Conservation (phyloP, 2,888 invertebrate genomes). For the Xanthia togata region DNA sequence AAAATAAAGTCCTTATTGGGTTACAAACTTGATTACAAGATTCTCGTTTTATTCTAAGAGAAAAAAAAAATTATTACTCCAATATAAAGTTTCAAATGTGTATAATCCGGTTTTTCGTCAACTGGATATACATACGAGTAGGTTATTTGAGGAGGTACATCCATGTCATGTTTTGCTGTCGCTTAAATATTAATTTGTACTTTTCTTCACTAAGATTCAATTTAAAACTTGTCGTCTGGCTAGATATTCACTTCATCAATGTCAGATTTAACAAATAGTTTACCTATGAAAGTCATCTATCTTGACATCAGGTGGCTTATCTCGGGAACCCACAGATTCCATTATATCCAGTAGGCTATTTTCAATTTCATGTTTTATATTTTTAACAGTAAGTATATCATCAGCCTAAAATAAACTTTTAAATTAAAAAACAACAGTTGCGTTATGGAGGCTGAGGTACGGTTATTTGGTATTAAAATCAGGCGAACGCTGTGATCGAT, state of each 20-base stretch:
- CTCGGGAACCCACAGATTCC: slow-evolving; percentile 2
- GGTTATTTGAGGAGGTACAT: slow-evolving; percentile 14
- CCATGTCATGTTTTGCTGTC: slow-evolving; percentile 9
- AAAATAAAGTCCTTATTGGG: slow-evolving; percentile 47
- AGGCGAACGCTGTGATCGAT: slow-evolving; percentile 58
- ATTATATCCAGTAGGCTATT: slow-evolving; percentile 3
- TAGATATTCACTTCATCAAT: slow-evolving; percentile 51
- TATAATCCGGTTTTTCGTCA: slow-evolving; percentile 21
- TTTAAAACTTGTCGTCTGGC: slow-evolving; percentile 19
- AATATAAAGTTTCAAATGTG: slow-evolving; percentile 25
- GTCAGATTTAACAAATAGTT: slow-evolving; percentile 44
- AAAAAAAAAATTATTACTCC: slow-evolving; percentile 25
- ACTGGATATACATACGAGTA: slow-evolving; percentile 1
- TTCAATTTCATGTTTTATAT: slow-evolving; percentile 14
- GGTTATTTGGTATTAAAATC: slow-evolving; percentile 82
- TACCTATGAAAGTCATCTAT: slow-evolving; percentile 38
- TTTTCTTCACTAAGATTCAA: slow-evolving; percentile 31
- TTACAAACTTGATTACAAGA: slow-evolving; percentile 39
- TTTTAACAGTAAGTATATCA: slow-evolving; percentile 47
- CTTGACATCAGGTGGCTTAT: slow-evolving; percentile 37
- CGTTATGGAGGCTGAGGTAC: slow-evolving; percentile 73
- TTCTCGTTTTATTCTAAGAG: slow-evolving; percentile 36
- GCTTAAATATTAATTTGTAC: slow-evolving; percentile 22
- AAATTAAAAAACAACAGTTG: slow-evolving; percentile 76
- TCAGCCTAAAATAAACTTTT: slow-evolving; percentile 57